Evolutionary conservation across 2,888 invertebrate species (phyloP).

Genomic region (Eilema caniola): DNA sequence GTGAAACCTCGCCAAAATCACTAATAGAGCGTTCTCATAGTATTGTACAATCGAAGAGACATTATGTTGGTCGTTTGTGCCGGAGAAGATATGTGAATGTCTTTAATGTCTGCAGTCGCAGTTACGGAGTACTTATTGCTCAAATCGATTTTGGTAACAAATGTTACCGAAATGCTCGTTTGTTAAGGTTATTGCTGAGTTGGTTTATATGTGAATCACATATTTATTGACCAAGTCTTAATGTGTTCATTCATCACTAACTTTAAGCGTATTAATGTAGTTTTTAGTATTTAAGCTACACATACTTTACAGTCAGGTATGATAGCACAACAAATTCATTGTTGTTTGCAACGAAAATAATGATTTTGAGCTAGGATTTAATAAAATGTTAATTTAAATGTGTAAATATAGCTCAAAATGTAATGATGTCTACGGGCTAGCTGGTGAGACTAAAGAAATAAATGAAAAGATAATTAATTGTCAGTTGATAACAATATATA

Average conservation of each 20-base stretch:
- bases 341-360: no score
- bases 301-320: no score
- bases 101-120: constrained; percentile 21
- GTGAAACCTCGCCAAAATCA: constrained; percentile 31
- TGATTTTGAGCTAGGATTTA: no score
- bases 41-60: constrained; percentile 18
- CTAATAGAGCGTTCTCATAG: constrained; percentile 18
- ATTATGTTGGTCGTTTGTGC: constrained; percentile 20
- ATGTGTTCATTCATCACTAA: neutral
- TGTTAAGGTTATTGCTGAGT: neutral
- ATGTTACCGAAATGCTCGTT: constrained; percentile 12
- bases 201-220: neutral
- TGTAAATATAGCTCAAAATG: no score
- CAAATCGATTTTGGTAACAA: constrained; percentile 14
- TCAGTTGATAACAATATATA: no score
- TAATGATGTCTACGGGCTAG: no score
- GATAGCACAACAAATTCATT: no score
- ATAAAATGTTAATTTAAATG: no score
- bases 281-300: no score
- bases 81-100: constrained; percentile 19
- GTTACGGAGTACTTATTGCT: constrained; percentile 9
- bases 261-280: neutral
- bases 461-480: no score
- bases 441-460: no score
- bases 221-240: neutral